Evolutionary conservation across 2,888 invertebrate genomes (phyloP).

Genomic region (Pseudococcus viburni): DNA sequence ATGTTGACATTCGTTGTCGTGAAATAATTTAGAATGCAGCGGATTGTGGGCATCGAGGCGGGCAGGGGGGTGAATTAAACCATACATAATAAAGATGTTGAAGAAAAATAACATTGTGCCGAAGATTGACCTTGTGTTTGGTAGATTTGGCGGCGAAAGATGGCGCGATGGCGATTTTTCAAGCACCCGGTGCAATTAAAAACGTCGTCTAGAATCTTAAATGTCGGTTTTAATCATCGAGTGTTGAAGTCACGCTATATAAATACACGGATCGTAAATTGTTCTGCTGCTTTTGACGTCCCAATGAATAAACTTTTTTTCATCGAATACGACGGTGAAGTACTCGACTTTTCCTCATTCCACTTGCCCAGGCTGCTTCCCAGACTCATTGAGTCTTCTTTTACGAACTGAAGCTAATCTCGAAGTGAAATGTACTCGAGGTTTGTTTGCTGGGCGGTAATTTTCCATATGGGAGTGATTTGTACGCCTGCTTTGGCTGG

Average conservation of each 20-base stretch:
- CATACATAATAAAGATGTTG: conserved; percentile 14
- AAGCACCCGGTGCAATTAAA: conserved; percentile 37
- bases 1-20: conserved; percentile 26
- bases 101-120: not conserved
- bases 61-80: not conserved
- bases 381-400: not conserved
- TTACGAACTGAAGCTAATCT: not conserved
- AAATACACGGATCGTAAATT: conserved; percentile 17
- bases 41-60: not conserved
- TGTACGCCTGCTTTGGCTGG: too few relatives aligned
- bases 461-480: too few relatives aligned
- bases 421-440: not conserved
- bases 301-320: not conserved
- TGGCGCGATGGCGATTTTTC: conserved; percentile 11
- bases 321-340: not conserved
- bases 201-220: conserved; percentile 39
- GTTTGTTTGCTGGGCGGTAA: too few relatives aligned
- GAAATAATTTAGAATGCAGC: not conserved
- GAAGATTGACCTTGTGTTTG: conserved; percentile 17
- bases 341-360: too few relatives aligned
- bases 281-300: conserved; percentile 33
- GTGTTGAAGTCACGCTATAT: conserved; percentile 28
- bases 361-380: not conserved
- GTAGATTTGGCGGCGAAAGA: not conserved
- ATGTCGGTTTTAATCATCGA: conserved; percentile 44